A percentile compares a stretch with the other conserved stretches of the same genome.
phyloP scores from a whole-genome alignment of 2,113 vertebrate genomes.

The Hiodon tergisus region DNA sequence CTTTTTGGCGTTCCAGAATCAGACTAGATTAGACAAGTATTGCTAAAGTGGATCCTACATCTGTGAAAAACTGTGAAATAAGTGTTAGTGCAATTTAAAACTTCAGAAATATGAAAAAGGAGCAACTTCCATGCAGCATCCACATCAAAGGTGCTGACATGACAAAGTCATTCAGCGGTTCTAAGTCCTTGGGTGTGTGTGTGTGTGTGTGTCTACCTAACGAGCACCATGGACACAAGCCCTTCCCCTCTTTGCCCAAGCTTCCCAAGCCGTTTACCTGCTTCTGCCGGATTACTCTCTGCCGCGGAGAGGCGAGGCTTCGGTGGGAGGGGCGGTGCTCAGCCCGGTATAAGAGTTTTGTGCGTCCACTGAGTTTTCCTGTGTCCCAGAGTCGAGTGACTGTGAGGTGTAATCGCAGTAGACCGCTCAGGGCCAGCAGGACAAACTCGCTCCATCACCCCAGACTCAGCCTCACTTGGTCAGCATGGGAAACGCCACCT shows the following conservation, averaged over 20 bases:
- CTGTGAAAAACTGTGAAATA: too few relatives aligned
- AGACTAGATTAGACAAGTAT: too few relatives aligned
- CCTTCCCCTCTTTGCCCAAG: not conserved
- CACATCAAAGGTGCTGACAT: not conserved
- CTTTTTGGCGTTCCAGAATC: too few relatives aligned
- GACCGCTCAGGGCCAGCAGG: slow-evolving; percentile 46
- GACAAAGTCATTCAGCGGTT: not conserved
- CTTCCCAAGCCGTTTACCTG: slow-evolving; percentile 41
- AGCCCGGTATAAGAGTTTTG: slow-evolving; percentile 49
- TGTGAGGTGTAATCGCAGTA: slow-evolving; percentile 60
- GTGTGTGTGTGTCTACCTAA: too few relatives aligned
- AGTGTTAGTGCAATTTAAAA: too few relatives aligned
- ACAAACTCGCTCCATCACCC: not conserved
- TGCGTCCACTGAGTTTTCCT: slow-evolving; percentile 1
- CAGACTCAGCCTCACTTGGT: not conserved
- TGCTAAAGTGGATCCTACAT: too few relatives aligned
- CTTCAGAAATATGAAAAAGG: too few relatives aligned
- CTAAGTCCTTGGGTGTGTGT: not conserved
- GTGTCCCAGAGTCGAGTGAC: slow-evolving; percentile 51
- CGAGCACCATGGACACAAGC: too few relatives aligned
- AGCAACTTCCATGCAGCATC: too few relatives aligned
- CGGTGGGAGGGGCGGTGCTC: slow-evolving; percentile 20
- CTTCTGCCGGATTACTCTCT: slow-evolving; percentile 21
- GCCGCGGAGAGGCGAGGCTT: too few relatives aligned
- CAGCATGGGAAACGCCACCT: slow-evolving; percentile 72